Conservation (phyloP, 1,140 invertebrate genomes). For the Hycleus cichorii region DNA sequence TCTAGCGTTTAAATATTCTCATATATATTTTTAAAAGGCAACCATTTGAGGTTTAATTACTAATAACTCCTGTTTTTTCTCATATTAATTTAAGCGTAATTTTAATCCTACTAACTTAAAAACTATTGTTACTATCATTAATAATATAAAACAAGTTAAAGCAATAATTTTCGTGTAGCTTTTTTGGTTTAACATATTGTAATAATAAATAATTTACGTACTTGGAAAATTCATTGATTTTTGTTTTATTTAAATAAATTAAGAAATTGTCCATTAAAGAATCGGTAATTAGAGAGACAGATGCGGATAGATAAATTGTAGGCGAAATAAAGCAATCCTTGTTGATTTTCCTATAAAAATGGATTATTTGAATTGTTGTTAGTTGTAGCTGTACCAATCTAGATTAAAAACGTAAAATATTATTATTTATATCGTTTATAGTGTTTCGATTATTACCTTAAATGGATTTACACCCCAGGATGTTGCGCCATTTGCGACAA, state of each 20-base stretch:
- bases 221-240: background rate
- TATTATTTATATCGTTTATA: background rate
- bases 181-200: slow-evolving; percentile 25
- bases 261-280: background rate
- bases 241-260: background rate
- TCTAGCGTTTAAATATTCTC: background rate
- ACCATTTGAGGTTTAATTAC: background rate
- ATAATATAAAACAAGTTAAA: slow-evolving; percentile 17
- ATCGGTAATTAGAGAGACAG: slow-evolving; percentile 12
- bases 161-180: background rate
- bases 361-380: slow-evolving; percentile 36
- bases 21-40: slow-evolving; percentile 2
- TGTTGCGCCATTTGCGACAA: slow-evolving; percentile 17
- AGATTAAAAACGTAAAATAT: slow-evolving; percentile 15
- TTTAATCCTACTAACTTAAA: slow-evolving; percentile 12
- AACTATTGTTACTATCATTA: slow-evolving; percentile 11
- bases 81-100: slow-evolving; percentile 9
- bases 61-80: background rate
- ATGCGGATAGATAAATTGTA: slow-evolving; percentile 6
- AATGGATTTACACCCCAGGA: slow-evolving; percentile 38
- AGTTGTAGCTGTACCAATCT: slow-evolving; percentile 27
- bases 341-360: slow-evolving; percentile 34
- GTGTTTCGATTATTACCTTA: slow-evolving; percentile 27
- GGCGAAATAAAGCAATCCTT: background rate
- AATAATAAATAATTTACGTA: slow-evolving; percentile 19